Evolutionary conservation across 2,888 invertebrate species (phyloP), one percentile per base, ranked within the genome.

Genomic region (Agonopterix alstromeriana): DNA sequence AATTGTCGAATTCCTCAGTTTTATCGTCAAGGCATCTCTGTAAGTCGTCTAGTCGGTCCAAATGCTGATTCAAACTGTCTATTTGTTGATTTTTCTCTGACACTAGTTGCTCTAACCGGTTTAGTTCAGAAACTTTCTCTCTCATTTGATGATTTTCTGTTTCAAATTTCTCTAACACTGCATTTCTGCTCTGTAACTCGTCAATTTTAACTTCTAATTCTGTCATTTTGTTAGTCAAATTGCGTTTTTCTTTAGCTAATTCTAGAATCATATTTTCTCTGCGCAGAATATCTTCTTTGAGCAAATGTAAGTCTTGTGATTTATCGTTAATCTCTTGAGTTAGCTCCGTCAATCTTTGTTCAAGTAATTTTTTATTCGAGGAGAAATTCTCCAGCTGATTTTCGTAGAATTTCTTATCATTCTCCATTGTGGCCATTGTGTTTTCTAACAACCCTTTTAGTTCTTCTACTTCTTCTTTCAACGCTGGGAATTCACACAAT

Each of bases 221-320:
- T n/a, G 81, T 68, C 57, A 80, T 63, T 64, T 74, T 79, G 50
- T 79, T 81, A 1, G 90, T 89, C 49, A 91, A 61, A 52, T 86
- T 89, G 10, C 89, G 84, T 64, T 91, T 91, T 53, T 91, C 91
- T 70, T 90, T 90, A 4, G 90, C 88, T 36, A 92, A 68, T 67
- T 89, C 88, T 46, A 90, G 59, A 53, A 90, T 89, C 90, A 91
- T 90, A 48, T 91, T 90, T 58, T 91, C 91, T 53, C 90, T 83
- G 51, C 90, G 81, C 0, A 88, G 65, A 44, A 90, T 89, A 60
- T 92, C 91, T 64, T 91, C 84, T 75, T 90, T 88, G 36, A 90
- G 77, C 52, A 90, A 65, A 58, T 89, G 80, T 40, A 91, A 67
- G 51, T 90, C 88, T 55, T 90, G 90, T 0, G 90, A 81, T 57